Base-by-base conservation (phyloP, 1,140 invertebrate species). In the Bicyclus anynana region DNA sequence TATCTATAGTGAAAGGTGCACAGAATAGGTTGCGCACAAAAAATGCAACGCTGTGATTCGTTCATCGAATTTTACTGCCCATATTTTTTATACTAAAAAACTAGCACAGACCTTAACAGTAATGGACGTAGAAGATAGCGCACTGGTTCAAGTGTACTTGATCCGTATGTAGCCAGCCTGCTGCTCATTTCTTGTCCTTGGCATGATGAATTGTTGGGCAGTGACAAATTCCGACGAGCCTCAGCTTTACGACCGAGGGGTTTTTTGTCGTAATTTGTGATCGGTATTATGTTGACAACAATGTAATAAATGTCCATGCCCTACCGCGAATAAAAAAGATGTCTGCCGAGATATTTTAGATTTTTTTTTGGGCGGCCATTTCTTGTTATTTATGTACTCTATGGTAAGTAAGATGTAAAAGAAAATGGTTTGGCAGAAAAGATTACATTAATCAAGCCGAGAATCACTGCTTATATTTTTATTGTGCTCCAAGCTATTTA, bases 261-360 rank as follows among this genome's bases (percentile, higher is more conserved):
- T 59, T 48, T 58, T 59, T 59, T 59, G 56, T 47, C 9, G 44
- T 59, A 59, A 59, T 53, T 53, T 59, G 56, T 14, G 56, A 52
- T 38, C 51, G 42, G 42, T 53, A 59, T 53, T 53, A 59, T 53
- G 56, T 46, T 52, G 56, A 57, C 38, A 50, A 57, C 47, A 57
- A 54, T 47, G 47, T 58, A 58, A 58, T 46, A 52, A 52, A 58
- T 58, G 48, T 58, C 27, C 48, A 20, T 17, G 40, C 21, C 5
- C 51, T 17, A 40, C 37, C 37, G 37, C 37, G 37, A 17, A 40
- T 40, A 40, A 40, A 40, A 40, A 40, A 40, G 29, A 33, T 33
- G 29, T 33, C 29, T 33, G 29, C 29, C n/a, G 29, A 33, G 29
- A 33, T 33, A 33, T 10, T 33, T 33, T n/a, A 33, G 29, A 33